phyloP scores from a whole-genome alignment of 2,888 invertebrate species.

The Seira ritae region DNA sequence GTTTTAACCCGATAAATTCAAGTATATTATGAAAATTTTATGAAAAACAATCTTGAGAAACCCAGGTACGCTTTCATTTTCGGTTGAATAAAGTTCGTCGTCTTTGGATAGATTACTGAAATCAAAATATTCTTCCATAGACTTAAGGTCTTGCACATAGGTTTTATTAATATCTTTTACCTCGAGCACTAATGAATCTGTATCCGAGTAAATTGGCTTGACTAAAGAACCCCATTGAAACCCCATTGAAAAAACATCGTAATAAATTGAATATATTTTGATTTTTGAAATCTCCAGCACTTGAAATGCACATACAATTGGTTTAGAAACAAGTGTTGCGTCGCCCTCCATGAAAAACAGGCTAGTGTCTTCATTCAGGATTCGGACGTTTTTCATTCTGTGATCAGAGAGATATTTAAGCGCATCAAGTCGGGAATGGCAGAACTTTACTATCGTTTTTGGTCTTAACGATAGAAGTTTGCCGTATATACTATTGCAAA shows the following conservation, averaged over 20 bases:
- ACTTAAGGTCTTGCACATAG: background rate
- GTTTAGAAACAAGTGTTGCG: background rate
- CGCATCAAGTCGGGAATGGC: background rate
- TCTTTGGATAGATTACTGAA: background rate
- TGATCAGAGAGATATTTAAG: background rate
- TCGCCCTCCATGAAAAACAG: constrained; percentile 26
- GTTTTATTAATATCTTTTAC: background rate
- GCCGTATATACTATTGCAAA: constrained; percentile 5
- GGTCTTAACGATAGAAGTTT: background rate
- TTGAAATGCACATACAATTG: background rate
- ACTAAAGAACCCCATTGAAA: background rate
- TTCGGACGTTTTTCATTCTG: background rate
- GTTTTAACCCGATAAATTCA: background rate
- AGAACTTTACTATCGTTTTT: constrained; percentile 1
- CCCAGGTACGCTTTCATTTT: background rate
- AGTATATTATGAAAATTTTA: background rate
- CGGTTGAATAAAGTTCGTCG: background rate
- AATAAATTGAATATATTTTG: background rate
- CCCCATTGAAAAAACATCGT: background rate
- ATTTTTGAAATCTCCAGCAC: constrained; percentile 15
- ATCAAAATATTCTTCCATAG: background rate
- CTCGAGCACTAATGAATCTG: background rate
- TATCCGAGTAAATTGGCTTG: background rate
- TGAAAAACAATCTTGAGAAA: background rate
- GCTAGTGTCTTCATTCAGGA: constrained; percentile 3